Conservation (phyloP, 1,140 invertebrate genomes). For the Helicorthomorpha holstii region DNA sequence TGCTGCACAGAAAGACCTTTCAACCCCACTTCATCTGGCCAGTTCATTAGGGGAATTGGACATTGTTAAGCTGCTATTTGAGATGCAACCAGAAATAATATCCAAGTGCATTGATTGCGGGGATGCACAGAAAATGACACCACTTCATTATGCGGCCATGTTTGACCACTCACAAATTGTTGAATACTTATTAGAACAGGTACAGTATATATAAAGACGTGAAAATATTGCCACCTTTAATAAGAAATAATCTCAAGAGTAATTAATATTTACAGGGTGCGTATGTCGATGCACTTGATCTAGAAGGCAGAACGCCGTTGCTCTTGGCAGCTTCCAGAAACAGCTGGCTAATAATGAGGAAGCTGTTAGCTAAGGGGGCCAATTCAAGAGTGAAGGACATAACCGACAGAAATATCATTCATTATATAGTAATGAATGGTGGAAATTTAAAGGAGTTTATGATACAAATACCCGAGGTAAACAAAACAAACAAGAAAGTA, state of each 20-base stretch:
- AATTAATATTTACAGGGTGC: slow-evolving; percentile 38
- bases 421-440: slow-evolving; percentile 67
- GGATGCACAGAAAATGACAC: slow-evolving; percentile 72
- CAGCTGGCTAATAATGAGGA: slow-evolving; percentile 57
- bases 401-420: slow-evolving; percentile 55
- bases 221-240: neutral
- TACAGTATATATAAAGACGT: slow-evolving; percentile 15
- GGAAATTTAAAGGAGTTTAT: slow-evolving; percentile 54
- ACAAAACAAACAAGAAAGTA: neutral
- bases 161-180: slow-evolving; percentile 71
- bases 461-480: slow-evolving; percentile 17
- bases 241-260: neutral
- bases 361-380: slow-evolving; percentile 50
- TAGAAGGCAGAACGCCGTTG: slow-evolving; percentile 57
- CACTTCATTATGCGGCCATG: slow-evolving; percentile 72
- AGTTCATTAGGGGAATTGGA: slow-evolving; percentile 67
- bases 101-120: slow-evolving; percentile 42
- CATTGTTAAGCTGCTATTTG: slow-evolving; percentile 68
- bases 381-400: slow-evolving; percentile 57
- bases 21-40: slow-evolving; percentile 72
- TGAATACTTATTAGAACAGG: slow-evolving; percentile 51
- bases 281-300: slow-evolving; percentile 57
- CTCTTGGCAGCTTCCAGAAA: slow-evolving; percentile 51
- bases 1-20: slow-evolving; percentile 67
- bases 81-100: slow-evolving; percentile 51